phyloP scores from a whole-genome alignment of 2,797 vertebrate species.

The Spheniscus humboldti region DNA sequence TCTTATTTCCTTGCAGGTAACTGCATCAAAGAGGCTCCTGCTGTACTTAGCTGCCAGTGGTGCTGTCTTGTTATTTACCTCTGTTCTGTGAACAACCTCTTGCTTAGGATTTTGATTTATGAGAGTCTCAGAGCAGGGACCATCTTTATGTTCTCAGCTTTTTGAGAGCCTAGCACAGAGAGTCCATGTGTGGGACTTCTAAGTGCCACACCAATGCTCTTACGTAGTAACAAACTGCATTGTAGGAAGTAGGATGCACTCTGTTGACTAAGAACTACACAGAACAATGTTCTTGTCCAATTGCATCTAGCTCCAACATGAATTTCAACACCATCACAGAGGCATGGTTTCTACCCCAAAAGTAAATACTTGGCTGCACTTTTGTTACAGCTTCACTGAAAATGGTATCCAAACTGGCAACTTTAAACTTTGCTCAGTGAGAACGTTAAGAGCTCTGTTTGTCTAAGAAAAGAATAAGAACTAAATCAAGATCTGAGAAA shows the following conservation, averaged over 20 bases:
- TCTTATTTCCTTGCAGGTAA: neutral
- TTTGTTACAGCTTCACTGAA: neutral
- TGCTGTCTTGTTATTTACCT: too few species aligned
- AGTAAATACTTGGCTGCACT: neutral
- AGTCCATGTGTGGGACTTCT: neutral
- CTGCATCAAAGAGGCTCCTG: neutral
- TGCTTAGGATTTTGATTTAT: neutral
- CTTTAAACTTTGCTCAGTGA: neutral
- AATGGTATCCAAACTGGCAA: neutral
- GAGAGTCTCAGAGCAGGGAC: neutral
- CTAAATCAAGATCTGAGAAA: neutral
- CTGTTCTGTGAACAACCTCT: neutral
- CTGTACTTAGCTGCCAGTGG: neutral
- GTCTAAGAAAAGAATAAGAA: neutral
- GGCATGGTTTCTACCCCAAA: neutral
- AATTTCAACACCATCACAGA: neutral
- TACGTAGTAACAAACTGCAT: neutral
- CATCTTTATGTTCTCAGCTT: neutral
- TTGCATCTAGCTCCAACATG: neutral
- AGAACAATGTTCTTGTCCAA: neutral
- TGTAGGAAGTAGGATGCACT: neutral
- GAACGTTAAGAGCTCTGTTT: fast-evolving
- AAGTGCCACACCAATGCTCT: neutral
- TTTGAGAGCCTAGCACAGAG: neutral
- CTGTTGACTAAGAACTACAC: neutral